Evolutionary conservation across 2,113 vertebrate species (phyloP), one percentile per base, ranked within the genome.

Genomic region (Acrocephalus kingi): DNA sequence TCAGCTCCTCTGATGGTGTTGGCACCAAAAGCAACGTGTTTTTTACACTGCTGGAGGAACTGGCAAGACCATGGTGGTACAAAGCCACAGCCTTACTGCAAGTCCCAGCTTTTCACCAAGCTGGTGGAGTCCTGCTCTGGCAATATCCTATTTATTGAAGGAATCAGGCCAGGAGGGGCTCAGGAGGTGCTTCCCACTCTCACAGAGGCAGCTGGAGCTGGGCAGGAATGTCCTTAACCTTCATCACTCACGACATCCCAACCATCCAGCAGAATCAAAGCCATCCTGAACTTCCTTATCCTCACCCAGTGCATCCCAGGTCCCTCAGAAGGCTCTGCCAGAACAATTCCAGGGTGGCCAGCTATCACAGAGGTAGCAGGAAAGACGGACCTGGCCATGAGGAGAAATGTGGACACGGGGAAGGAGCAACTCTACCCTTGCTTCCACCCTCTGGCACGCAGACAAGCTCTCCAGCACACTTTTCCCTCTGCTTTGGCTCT

Each of bases 131-230:
- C 54, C 45, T 2, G 2, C 46, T 77, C 45, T 35, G 23, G 39
- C 19, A 77, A 15, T 3, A 43, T 46, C 49, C 68, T n/a, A 30
- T 11, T 79, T 62, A 67, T n/a, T 49, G 24, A 41, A 84, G 25
- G 61, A 85, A 71, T 66, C 24, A 61, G 51, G 54, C 19, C 49
- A 68, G 33, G 28, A 72, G 27, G 5, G 10, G 56, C 23, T 94
- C 56, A 35, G 31, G 5, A 71, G 51, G 37, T 62, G 15, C n/a
- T 52, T 58, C 39, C 43, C 1, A 0, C 51, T 56, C 35, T 55
- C 0, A 0, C 0, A 0, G 58, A 64, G 24, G 5, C 7, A 8
- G 73, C 41, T 0, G 0, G 52, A 71, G 25, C 39, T 71, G 22
- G 55, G 46, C 37, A 71, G n/a, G 2, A 5, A 37, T 1, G 4